Conservation (phyloP, 2,797 vertebrate species). For the Notolepis coatsorum region DNA sequence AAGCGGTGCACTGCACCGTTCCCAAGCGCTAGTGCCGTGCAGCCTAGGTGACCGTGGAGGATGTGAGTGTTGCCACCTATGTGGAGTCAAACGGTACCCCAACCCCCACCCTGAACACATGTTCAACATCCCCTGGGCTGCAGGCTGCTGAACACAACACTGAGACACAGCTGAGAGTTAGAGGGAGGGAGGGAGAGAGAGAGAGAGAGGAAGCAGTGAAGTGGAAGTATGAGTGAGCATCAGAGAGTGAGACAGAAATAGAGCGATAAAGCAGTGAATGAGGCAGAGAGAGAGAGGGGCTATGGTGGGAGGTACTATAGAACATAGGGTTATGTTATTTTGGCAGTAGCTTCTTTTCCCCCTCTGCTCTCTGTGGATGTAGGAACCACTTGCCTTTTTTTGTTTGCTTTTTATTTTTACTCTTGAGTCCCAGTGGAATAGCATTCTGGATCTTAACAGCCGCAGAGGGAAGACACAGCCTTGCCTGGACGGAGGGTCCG, state of each 20-base stretch:
- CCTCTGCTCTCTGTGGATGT: constrained; percentile 30
- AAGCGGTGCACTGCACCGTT: neutral
- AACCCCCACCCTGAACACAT: constrained; percentile 77
- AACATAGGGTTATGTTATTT: constrained; percentile 13
- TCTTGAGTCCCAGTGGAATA: constrained; percentile 39
- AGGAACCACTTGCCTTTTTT: constrained; percentile 54
- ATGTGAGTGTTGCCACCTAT: constrained; percentile 71
- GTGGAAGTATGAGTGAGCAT: constrained; percentile 75
- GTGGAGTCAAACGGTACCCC: constrained; percentile 67
- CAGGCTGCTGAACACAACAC: constrained; percentile 55
- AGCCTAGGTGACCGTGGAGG: constrained; percentile 46
- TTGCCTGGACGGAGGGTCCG: constrained; percentile 42
- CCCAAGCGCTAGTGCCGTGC: constrained; percentile 12
- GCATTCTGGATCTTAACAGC: constrained; percentile 34
- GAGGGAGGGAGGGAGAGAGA: constrained; percentile 16
- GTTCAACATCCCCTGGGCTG: constrained; percentile 76
- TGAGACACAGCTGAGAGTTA: constrained; percentile 66
- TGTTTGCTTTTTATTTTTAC: constrained; percentile 21
- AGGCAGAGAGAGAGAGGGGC: constrained; percentile 39
- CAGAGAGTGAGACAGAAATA: constrained; percentile 75
- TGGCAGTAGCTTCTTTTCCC: constrained; percentile 5
- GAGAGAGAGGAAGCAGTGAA: constrained; percentile 55
- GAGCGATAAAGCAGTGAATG: constrained; percentile 73
- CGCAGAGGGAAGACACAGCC: constrained; percentile 41
- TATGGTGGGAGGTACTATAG: constrained; percentile 20